Conservation (phyloP, 2,888 invertebrate genomes). For the Cheilosia vulpina region DNA sequence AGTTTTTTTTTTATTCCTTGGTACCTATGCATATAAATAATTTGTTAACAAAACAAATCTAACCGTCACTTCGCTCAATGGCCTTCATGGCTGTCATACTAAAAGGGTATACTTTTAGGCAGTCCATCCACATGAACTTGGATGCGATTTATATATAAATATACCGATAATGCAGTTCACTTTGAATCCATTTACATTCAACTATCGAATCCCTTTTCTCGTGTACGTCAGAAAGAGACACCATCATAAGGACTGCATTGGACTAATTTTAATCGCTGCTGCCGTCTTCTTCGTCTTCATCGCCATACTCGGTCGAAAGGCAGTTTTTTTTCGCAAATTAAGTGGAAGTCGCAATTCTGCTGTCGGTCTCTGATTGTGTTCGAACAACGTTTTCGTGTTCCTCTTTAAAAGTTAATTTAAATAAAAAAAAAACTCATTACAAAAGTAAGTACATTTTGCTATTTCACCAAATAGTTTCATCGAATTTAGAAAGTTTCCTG, state of each 20-base stretch:
- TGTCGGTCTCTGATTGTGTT: slow-evolving; percentile 60
- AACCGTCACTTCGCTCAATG: not conserved
- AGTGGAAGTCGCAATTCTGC: slow-evolving; percentile 64
- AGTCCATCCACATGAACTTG: slow-evolving; percentile 23
- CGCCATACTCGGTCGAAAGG: slow-evolving; percentile 6
- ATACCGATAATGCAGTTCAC: slow-evolving; percentile 33
- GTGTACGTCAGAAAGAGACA: slow-evolving; percentile 41
- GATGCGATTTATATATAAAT: not conserved
- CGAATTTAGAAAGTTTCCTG: slow-evolving; percentile 9
- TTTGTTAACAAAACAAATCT: not conserved
- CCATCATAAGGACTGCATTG: slow-evolving; percentile 39
- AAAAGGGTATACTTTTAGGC: slow-evolving; percentile 12
- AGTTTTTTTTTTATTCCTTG: no score
- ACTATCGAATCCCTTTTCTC: not conserved
- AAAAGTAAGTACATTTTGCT: slow-evolving; percentile 65
- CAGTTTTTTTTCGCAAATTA: slow-evolving; percentile 54
- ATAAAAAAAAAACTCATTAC: slow-evolving; percentile 47
- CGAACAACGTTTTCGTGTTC: slow-evolving; percentile 68
- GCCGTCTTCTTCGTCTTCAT: slow-evolving; percentile 25
- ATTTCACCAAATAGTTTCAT: not conserved
- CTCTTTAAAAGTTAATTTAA: slow-evolving; percentile 54
- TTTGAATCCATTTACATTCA: slow-evolving; percentile 6
- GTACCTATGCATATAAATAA: no score
- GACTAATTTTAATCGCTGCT: slow-evolving; percentile 40
- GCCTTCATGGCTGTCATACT: not conserved